Evolutionary conservation across 1,140 invertebrate species (phyloP).

Genomic region (Zaprionus tsacasi): DNA sequence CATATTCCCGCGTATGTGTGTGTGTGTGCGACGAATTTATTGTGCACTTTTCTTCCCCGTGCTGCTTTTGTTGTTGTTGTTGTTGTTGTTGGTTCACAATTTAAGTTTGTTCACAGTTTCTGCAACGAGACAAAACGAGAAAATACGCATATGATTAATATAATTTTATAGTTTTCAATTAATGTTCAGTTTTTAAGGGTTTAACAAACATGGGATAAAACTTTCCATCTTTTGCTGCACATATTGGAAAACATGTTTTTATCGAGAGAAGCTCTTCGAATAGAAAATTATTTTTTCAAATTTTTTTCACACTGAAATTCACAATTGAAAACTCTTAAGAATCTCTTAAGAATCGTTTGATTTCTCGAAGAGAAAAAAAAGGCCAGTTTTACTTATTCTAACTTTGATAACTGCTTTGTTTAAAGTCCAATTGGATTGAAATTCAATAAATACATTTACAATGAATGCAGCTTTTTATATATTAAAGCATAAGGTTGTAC

Average conservation of each 20-base stretch:
- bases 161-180: conserved; percentile 27
- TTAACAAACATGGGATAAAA: neutral
- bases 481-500: no score
- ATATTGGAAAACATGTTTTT: neutral
- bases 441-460: no score
- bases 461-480: no score
- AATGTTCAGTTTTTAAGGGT: conserved; percentile 8
- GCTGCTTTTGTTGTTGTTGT: neutral
- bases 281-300: no score
- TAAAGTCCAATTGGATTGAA: no score
- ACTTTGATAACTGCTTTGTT: no score
- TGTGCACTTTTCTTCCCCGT: conserved; percentile 18
- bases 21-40: conserved; percentile 3
- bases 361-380: no score
- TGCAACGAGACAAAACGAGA: conserved; percentile 28
- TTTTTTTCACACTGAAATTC: no score
- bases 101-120: conserved; percentile 34
- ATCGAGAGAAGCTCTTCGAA: no score
- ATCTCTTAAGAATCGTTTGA: no score
- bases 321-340: no score
- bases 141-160: conserved; percentile 20
- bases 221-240: neutral
- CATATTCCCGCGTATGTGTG: neutral
- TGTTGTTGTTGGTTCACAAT: conserved; percentile 26
- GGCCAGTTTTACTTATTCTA: no score